Conservation (phyloP, 1,140 invertebrate species). For the Drosophila kurseongensis region DNA sequence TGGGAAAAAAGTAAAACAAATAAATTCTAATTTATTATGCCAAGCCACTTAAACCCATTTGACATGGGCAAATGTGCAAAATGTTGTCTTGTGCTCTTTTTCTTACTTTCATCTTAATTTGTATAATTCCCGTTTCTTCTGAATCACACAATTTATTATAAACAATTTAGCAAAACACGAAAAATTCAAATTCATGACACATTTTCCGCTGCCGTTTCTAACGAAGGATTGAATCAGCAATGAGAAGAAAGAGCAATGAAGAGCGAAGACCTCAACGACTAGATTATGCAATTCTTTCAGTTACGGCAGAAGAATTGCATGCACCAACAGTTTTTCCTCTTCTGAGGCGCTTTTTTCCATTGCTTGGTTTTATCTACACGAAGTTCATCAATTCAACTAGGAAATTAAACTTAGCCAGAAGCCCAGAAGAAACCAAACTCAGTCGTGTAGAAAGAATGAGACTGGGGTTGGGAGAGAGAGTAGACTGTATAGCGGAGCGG, state of each 20-base stretch:
- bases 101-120: slow-evolving; percentile 11
- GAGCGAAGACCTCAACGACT: slow-evolving; percentile 11
- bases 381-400: slow-evolving; percentile 77
- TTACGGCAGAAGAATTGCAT: slow-evolving; percentile 64
- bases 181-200: slow-evolving; percentile 62
- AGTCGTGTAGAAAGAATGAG: slow-evolving; percentile 75
- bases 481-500: background rate
- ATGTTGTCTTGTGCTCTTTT: slow-evolving; percentile 11
- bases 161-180: slow-evolving; percentile 59
- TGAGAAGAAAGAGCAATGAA: slow-evolving; percentile 5
- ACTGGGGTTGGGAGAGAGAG: background rate
- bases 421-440: slow-evolving; percentile 52
- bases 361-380: slow-evolving; percentile 62
- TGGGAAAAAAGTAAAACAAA: slow-evolving; percentile 25
- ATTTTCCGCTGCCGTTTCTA: slow-evolving; percentile 48
- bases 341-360: slow-evolving; percentile 3
- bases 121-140: slow-evolving; percentile 27
- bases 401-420: slow-evolving; percentile 66
- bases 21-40: slow-evolving; percentile 76
- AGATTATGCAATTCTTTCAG: slow-evolving; percentile 58
- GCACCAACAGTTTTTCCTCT: slow-evolving; percentile 62
- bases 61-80: slow-evolving; percentile 55
- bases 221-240: slow-evolving; percentile 62
- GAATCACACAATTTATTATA: slow-evolving; percentile 74
- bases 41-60: slow-evolving; percentile 71